A percentile compares a stretch with the other conserved stretches of the same genome.
Evolutionary conservation across 2,888 invertebrate genomes (phyloP).

Genomic region (Drosophila sordidapex): DNA sequence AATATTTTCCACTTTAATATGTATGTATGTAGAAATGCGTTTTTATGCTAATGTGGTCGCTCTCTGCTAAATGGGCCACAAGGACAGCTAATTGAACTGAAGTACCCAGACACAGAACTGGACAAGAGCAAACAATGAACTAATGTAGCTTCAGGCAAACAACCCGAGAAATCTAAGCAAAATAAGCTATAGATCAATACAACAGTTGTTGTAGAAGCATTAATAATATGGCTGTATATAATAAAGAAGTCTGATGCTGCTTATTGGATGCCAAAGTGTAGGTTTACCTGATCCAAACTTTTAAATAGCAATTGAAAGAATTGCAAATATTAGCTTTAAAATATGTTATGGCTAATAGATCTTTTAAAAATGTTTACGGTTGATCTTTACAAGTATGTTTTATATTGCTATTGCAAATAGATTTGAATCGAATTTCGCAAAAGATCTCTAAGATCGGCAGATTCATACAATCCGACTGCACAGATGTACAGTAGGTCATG

Average conservation of each 20-base stretch:
- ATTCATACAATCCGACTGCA: not conserved
- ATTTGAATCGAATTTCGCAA: not conserved
- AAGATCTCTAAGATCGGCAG: not conserved
- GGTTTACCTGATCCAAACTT: not conserved
- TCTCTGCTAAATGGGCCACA: conserved; percentile 41
- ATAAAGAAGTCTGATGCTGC: not conserved
- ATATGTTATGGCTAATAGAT: not conserved
- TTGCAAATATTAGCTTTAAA: not conserved
- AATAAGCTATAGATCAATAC: not conserved
- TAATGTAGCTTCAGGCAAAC: conserved; percentile 10
- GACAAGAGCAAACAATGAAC: conserved; percentile 10
- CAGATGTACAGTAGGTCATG: not conserved
- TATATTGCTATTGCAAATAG: not conserved
- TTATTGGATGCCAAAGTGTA: not conserved
- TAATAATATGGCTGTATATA: not conserved
- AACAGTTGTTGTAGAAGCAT: not conserved
- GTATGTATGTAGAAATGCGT: conserved; percentile 59
- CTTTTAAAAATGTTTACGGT: not conserved
- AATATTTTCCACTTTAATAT: conserved; percentile 58
- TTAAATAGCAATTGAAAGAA: not conserved
- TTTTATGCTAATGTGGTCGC: conserved; percentile 41
- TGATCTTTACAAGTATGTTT: not conserved
- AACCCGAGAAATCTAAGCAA: not conserved
- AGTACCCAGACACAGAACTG: conserved; percentile 3
- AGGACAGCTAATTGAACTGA: conserved; percentile 30